Evolutionary conservation across 1,140 invertebrate genomes (phyloP).

Genomic region (Bicyclus anynana): DNA sequence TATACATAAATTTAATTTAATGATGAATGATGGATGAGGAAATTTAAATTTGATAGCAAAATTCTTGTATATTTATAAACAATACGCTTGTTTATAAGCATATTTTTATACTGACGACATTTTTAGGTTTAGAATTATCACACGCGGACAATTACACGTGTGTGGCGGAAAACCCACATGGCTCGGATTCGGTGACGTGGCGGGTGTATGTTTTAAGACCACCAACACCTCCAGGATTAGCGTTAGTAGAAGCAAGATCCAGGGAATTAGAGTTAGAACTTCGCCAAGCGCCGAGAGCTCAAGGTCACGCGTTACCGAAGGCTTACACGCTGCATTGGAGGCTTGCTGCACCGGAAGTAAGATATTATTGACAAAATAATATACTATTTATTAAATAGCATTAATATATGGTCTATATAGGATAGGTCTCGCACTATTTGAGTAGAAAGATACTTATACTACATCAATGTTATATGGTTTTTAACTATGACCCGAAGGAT

Average conservation of each 20-base stretch:
- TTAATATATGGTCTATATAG: no score
- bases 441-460: no score
- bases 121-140: slow-evolving; percentile 75
- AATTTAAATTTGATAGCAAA: no score
- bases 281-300: slow-evolving; percentile 72
- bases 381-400: neutral
- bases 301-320: slow-evolving; percentile 62
- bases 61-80: no score
- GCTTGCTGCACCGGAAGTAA: slow-evolving; percentile 62
- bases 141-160: slow-evolving; percentile 92
- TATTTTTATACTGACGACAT: neutral
- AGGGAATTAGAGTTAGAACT: slow-evolving; percentile 81
- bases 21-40: no score
- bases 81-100: no score
- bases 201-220: slow-evolving; percentile 86
- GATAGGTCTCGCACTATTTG: no score
- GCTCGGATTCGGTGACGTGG: slow-evolving; percentile 89
- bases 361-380: neutral
- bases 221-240: slow-evolving; percentile 81
- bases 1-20: no score
- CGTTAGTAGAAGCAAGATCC: slow-evolving; percentile 79
- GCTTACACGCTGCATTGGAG: slow-evolving; percentile 63
- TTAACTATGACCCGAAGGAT: no score
- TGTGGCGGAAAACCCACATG: slow-evolving; percentile 89
- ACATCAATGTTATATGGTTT: no score